Evolutionary conservation across 2,888 invertebrate species (phyloP), one percentile per base, ranked within the genome.

Genomic region (Eudasyphora cyanicolor): DNA sequence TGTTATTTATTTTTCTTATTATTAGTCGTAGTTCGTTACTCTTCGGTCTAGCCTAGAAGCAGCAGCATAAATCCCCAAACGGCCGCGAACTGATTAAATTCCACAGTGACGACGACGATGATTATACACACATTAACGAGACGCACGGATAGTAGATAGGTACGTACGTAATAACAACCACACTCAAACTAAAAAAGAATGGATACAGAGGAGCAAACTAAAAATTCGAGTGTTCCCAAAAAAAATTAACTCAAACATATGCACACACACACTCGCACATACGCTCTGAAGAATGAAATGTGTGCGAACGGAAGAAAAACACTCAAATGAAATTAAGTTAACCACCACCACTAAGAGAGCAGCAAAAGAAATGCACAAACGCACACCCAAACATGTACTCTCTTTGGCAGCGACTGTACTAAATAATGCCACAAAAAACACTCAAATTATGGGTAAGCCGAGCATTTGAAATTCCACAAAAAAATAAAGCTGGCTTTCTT

Each of bases 361-460:
- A 42, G 60, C 12, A 60, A 74, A 17, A 17, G 24, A 67, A 64
- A 35, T 64, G 45, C 60, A 29, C 32, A 49, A 35, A 62, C 45
- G 38, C 29, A 57, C 24, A 76, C 42, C 14, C 35, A 24, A 6
- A 12, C 24, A 70, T 79, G 62, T 74, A 57, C 84, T 79, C 79
- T 74, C 67, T 51, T 42, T n/a, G 45, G 71, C 71, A 83, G 82
- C 82, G 82, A 86, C 86, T 86, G 86, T 86, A 86, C 86, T 86
- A 85, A 86, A 86, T 64, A 12, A n/a, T 8, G 45, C 35, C 35
- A 10, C 35, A 35, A 35, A 35, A 35, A 45, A 12, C 6, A 45
- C 45, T 45, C n/a, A 17, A 64, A n/a, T n/a, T n/a, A n/a, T n/a
- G n/a, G n/a, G n/a, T n/a, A n/a, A n/a, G n/a, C n/a, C n/a, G n/a